phyloP scores from a whole-genome alignment of 2,888 invertebrate species.

The Stomorhina lunata region DNA sequence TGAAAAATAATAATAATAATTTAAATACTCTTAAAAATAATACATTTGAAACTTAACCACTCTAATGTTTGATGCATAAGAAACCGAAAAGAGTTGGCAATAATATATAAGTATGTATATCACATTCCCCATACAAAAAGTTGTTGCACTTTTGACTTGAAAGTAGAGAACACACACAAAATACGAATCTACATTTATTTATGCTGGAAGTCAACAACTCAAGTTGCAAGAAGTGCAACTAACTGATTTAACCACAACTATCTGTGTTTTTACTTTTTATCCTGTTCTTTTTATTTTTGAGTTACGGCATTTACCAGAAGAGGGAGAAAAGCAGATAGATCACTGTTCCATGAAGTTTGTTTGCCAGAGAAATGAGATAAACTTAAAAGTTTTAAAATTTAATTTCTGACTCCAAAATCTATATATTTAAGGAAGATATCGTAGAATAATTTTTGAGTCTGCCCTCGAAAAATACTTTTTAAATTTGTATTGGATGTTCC shows the following conservation, averaged over 20 bases:
- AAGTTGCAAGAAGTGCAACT: background rate
- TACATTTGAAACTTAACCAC: too few species aligned
- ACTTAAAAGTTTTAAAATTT: background rate
- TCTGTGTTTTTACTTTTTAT: background rate
- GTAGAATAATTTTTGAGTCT: too few species aligned
- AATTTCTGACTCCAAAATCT: background rate
- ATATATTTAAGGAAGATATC: too few species aligned
- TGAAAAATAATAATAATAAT: too few species aligned
- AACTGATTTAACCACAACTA: slow-evolving; percentile 29
- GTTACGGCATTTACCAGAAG: background rate
- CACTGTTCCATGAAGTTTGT: slow-evolving; percentile 46
- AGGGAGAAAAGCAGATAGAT: slow-evolving; percentile 27
- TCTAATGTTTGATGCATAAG: too few species aligned
- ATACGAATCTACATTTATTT: background rate
- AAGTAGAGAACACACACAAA: slow-evolving; percentile 16
- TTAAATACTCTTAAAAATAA: too few species aligned
- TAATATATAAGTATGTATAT: too few species aligned
- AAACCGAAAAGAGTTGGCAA: background rate
- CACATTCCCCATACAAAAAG: background rate
- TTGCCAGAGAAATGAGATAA: background rate
- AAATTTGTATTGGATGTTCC: too few species aligned
- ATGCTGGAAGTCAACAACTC: background rate
- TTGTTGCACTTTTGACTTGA: slow-evolving; percentile 46
- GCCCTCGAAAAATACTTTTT: too few species aligned
- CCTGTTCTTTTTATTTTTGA: background rate